A percentile compares a stretch with the other conserved stretches of the same genome.
These are phyloP conservation scores for Vimba vimba DNA, from an alignment of 2,113 vertebrate genomes.

Conservation along the genomic window DNA sequence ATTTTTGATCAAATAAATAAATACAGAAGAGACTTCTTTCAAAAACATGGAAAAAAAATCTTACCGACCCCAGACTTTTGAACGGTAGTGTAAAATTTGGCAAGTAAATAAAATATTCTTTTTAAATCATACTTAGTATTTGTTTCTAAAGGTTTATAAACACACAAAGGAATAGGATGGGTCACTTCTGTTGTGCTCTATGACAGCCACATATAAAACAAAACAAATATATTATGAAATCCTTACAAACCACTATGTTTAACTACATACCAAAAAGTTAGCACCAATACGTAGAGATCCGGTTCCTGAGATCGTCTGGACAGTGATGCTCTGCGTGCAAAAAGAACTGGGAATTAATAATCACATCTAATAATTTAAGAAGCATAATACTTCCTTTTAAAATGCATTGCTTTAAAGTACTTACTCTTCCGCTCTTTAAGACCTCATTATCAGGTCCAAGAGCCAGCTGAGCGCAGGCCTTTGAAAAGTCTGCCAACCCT, in stretches of 20 bases:
- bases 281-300: conserved; percentile 92
- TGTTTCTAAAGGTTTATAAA: too few relatives aligned
- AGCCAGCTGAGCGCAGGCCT: conserved; percentile 82
- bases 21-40: too few relatives aligned
- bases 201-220: too few relatives aligned
- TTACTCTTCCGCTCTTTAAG: conserved; percentile 89
- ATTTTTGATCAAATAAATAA: too few relatives aligned
- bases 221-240: too few relatives aligned
- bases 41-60: too few relatives aligned
- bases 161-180: too few relatives aligned
- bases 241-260: not conserved
- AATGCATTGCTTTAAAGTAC: not conserved
- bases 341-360: conserved; percentile 46
- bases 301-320: conserved; percentile 97
- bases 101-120: too few relatives aligned
- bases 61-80: too few relatives aligned
- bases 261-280: conserved; percentile 87
- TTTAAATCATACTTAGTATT: too few relatives aligned
- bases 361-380: not conserved
- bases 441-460: conserved; percentile 82
- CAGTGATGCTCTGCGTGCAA: conserved; percentile 83
- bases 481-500: conserved; percentile 81
- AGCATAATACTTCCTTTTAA: conserved; percentile 1
- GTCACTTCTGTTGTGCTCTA: too few relatives aligned
- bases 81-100: too few relatives aligned